Base-by-base conservation (phyloP, 2,113 vertebrate genomes). In the Rutilus rutilus region DNA sequence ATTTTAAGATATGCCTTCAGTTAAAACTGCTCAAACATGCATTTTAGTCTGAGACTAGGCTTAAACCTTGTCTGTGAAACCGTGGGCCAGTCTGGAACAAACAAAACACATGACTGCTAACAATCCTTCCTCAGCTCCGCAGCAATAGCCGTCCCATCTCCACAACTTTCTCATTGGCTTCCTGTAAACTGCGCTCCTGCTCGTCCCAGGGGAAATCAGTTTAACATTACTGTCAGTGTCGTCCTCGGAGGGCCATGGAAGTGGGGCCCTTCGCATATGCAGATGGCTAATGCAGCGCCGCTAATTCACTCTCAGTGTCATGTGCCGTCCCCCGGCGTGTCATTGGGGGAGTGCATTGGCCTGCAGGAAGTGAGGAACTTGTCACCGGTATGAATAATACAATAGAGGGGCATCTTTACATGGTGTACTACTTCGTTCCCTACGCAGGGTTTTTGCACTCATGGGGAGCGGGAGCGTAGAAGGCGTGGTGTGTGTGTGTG, bases 181-280 rank as follows among this genome's bases (percentile, higher is more conserved):
- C 54, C 64, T 54, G 64, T 82, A 82, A 82, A 69, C 80, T 54
- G 80, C 17, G 19, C 30, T 69, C 19, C 12, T 7, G 42, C 19
- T 54, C 21, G 17, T 82, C 80, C 64, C 80, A 15, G 45, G 80
- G 80, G 80, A 82, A 82, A 82, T 82, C 80, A 82, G 62, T 69
- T 50, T 67, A 82, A 82, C 80, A 82, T 82, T 82, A 82, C 62
- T 82, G 80, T 82, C 80, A 82, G 80, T 54, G 80, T 82, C n/a
- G 59, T 81, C 93, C 94, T 93, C 93, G 93, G 93, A 93, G 93
- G 90, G 92, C 93, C 93, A 92, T 92, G 92, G 93, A 93, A 93
- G 92, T 91, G 91, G 88, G 91, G 91, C 92, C 92, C 92, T 90
- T 92, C 93, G 93, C 92, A 94, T 92, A 92, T 92, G 92, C 91